Evolutionary conservation across 2,888 invertebrate species (phyloP).

Genomic region (Andrena trimmerana): DNA sequence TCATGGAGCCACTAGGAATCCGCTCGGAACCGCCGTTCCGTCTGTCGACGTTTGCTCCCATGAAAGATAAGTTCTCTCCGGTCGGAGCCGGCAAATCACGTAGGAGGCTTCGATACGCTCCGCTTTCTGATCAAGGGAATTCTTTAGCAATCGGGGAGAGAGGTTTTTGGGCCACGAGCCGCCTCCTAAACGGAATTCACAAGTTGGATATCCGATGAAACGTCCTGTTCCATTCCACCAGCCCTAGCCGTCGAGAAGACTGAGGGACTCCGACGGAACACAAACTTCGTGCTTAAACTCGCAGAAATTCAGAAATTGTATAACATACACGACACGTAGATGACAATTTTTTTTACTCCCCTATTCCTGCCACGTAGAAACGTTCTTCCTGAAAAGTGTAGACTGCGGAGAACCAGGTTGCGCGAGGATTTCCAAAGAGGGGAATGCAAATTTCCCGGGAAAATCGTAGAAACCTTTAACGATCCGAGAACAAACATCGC

Average conservation of each 20-base stretch:
- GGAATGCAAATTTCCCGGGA: conserved; percentile 7
- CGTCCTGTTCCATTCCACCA: too few species aligned
- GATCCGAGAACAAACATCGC: conserved; percentile 21
- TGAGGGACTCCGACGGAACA: neutral
- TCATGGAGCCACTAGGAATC: neutral
- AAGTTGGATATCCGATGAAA: neutral
- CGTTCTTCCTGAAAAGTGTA: neutral
- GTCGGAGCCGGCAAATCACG: conserved; percentile 26
- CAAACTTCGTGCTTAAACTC: neutral
- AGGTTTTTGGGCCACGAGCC: neutral
- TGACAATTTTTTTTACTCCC: neutral
- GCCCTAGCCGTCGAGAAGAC: neutral
- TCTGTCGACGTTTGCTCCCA: conserved; percentile 26
- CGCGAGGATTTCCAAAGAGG: neutral
- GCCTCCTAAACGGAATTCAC: conserved; percentile 27
- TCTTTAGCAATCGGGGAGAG: conserved; percentile 32
- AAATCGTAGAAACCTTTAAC: neutral
- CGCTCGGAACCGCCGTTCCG: conserved; percentile 5
- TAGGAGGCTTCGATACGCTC: conserved; percentile 22
- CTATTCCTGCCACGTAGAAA: neutral
- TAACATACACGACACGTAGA: neutral
- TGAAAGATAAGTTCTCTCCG: conserved; percentile 36
- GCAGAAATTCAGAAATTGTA: neutral
- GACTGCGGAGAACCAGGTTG: neutral
- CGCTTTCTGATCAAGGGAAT: conserved; percentile 29